These are phyloP conservation scores for Pomacea maculata DNA, from an alignment of 1,140 invertebrate genomes.

Conservation along the genomic window DNA sequence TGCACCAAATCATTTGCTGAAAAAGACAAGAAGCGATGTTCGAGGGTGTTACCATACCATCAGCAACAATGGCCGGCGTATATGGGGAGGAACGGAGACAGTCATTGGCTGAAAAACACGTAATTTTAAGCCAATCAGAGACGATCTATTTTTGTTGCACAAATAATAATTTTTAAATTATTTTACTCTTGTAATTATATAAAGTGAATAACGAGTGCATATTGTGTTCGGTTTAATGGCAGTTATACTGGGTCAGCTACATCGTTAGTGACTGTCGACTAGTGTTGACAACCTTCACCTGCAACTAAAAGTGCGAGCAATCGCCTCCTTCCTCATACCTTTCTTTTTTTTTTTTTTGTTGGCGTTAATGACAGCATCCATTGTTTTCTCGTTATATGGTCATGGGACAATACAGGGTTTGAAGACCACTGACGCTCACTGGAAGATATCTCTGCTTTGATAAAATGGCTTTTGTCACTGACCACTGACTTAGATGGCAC, in stretches of 20 bases:
- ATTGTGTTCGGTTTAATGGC: neutral
- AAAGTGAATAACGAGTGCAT: no score
- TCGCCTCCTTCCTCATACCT: no score
- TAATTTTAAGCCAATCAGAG: neutral
- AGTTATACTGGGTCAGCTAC: neutral
- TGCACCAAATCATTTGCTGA: slow-evolving; percentile 44
- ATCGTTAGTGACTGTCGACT: neutral
- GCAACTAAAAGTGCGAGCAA: no score
- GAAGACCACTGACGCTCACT: no score
- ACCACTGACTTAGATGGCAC: no score
- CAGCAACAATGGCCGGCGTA: slow-evolving; percentile 66
- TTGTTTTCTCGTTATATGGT: no score
- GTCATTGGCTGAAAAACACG: slow-evolving; percentile 50
- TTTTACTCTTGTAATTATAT: no score
- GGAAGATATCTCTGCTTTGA: no score
- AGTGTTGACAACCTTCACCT: neutral
- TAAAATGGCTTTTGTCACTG: no score
- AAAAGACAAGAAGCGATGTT: slow-evolving; percentile 46
- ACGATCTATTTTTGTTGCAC: neutral
- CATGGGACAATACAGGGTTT: no score
- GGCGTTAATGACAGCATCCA: no score
- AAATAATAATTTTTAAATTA: neutral
- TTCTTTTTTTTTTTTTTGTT: no score
- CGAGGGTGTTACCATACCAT: slow-evolving; percentile 60
- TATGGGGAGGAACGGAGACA: slow-evolving; percentile 64